Conservation (phyloP, 2,888 invertebrate genomes). For the Camponotus fellah region DNA sequence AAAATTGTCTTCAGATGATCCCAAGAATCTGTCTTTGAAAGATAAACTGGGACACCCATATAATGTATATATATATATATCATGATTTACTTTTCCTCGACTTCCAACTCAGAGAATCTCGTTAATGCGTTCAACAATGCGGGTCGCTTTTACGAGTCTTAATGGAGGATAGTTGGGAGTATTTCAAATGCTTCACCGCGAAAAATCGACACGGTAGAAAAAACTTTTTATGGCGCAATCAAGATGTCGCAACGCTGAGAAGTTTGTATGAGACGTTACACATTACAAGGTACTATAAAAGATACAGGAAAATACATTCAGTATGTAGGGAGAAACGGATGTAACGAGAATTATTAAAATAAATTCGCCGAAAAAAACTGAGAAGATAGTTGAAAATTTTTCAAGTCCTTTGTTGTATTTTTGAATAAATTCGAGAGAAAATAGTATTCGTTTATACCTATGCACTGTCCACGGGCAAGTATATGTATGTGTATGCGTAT, state of each 20-base stretch:
- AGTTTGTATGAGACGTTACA: neutral
- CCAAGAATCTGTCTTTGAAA: too few species aligned
- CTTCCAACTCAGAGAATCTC: neutral
- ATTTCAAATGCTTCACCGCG: neutral
- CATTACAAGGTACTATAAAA: neutral
- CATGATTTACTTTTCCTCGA: neutral
- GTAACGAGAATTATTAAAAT: neutral
- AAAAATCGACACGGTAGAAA: neutral
- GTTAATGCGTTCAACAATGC: slow-evolving; percentile 11
- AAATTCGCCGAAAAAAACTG: neutral
- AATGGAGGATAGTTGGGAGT: neutral
- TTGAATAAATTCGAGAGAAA: neutral
- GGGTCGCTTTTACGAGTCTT: neutral
- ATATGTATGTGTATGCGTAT: neutral
- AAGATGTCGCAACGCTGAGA: neutral
- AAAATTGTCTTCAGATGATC: too few species aligned
- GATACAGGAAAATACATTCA: neutral
- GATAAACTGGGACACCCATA: too few species aligned
- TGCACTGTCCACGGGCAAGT: neutral
- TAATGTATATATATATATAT: neutral
- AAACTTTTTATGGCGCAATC: neutral
- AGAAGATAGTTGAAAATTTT: neutral
- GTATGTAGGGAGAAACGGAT: neutral
- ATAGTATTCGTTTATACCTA: neutral
- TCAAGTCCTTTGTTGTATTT: neutral